Base-by-base conservation (phyloP, 1,140 invertebrate genomes). In the Conus betulinus region DNA sequence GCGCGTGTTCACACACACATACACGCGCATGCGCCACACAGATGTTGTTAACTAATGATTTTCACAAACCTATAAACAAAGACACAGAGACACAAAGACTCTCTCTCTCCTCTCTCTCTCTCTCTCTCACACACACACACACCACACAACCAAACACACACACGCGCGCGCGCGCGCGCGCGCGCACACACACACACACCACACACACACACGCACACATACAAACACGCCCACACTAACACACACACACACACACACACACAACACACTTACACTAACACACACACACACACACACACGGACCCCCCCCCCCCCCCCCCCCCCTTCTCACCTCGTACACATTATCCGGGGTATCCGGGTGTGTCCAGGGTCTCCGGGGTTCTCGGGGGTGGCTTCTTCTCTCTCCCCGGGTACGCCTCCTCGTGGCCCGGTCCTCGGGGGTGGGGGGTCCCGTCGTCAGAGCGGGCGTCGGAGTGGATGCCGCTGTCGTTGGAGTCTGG, bases 401-500 rank as follows among this genome's bases (percentile, higher is more conserved):
- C 57, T 15, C 57, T 11, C 1, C 57, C 57, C 57, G 57, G 57
- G 57, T 60, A 39, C 39, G 39, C 39, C 39, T 39, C 39, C 39
- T 39, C 39, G 39, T 39, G 39, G 39, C 39, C 39, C 39, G 57
- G 57, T 60, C 8, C 57, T 60, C 13, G 11, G 23, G 67, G 15
- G 11, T 13, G 67, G 11, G 67, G 87, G 57, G 87, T 87, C 6
- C 92, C 92, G 88, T 93, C 93, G 86, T 93, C 92, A 6, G 91
- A 94, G 39, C 92, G 90, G 0, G 92, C 88, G 89, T 94, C 94
- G 25, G 94, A 93, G 67, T 95, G 94, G 81, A 95, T 95, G n/a
- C 95, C 95, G 91, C 94, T 95, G 90, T 95, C 95, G 90, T 94
- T 93, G 57, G 94, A 94, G 87, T 95, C 94, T 3, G 95, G 95